Percentiles rank a stretch among this genome's conserved stretches.
phyloP scores from a whole-genome alignment of 2,888 invertebrate genomes.

The Muscina levida region DNA sequence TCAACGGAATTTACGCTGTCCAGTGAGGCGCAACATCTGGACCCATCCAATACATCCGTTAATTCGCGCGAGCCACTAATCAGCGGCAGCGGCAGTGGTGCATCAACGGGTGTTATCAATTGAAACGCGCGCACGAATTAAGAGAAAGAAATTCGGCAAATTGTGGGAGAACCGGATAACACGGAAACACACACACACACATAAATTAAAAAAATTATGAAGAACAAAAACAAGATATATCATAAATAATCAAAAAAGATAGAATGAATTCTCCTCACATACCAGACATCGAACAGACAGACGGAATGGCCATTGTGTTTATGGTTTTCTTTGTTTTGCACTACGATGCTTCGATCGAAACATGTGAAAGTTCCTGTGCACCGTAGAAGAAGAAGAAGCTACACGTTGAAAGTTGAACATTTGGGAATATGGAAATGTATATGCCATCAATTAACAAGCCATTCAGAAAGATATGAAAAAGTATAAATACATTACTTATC shows the following conservation, averaged over 20 bases:
- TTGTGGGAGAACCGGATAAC: not conserved
- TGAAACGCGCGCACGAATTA: slow-evolving; percentile 51
- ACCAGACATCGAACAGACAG: not conserved
- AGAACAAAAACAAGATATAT: no score
- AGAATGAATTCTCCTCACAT: no score
- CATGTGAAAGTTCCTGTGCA: not conserved
- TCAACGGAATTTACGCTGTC: slow-evolving; percentile 77
- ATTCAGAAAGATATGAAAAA: not conserved
- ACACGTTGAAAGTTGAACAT: not conserved
- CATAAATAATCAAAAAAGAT: not conserved
- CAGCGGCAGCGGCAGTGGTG: slow-evolving; percentile 77
- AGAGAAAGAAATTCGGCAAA: not conserved
- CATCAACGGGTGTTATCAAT: slow-evolving; percentile 72
- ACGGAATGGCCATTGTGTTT: slow-evolving; percentile 1
- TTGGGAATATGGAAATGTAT: no score
- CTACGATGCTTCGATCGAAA: not conserved
- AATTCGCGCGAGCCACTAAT: slow-evolving; percentile 84
- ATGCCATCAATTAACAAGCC: slow-evolving; percentile 19
- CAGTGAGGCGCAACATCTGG: slow-evolving; percentile 72
- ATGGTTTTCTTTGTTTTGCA: no score
- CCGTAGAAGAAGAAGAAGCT: no score
- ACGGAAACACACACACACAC: no score
- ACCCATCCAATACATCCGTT: slow-evolving; percentile 78
- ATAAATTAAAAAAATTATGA: not conserved
- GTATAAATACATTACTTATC: no score